A percentile compares a stretch with the other conserved stretches of the same genome.
These are phyloP conservation scores for Phenganax marumi DNA, from an alignment of 92 coral and sea anemone species.

Conservation along the genomic window DNA sequence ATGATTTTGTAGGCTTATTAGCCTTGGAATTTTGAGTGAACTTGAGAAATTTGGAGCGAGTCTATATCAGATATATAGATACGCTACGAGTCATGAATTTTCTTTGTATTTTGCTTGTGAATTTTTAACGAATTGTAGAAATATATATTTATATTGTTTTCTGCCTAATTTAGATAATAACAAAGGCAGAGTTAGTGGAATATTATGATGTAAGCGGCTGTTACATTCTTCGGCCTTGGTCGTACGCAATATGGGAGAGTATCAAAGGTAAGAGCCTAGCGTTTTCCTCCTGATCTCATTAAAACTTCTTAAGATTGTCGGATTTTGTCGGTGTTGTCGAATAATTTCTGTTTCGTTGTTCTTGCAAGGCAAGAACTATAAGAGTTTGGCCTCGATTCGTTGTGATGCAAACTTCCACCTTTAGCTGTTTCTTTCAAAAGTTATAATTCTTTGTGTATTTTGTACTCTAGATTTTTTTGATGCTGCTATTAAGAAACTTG, in stretches of 20 bases:
- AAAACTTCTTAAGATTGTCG: too few relatives aligned
- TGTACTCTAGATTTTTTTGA: slow-evolving; percentile 74
- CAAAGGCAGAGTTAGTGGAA: slow-evolving; percentile 90
- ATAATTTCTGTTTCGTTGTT: neutral
- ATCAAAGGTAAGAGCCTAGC: slow-evolving; percentile 65
- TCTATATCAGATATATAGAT: too few relatives aligned
- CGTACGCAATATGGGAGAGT: slow-evolving; percentile 93
- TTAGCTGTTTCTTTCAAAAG: too few relatives aligned
- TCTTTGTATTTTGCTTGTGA: too few relatives aligned
- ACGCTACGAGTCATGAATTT: too few relatives aligned
- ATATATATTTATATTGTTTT: neutral
- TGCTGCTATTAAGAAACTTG: slow-evolving; percentile 86
- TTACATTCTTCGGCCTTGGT: slow-evolving; percentile 89
- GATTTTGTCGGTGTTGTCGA: neutral
- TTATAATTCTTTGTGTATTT: neutral
- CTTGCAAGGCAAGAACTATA: neutral
- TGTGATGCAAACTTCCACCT: neutral
- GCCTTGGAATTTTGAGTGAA: too few relatives aligned
- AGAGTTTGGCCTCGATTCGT: neutral
- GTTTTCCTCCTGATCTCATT: neutral
- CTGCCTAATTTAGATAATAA: slow-evolving; percentile 58
- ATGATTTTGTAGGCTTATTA: too few relatives aligned
- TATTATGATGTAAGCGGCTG: slow-evolving; percentile 99
- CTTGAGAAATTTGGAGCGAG: too few relatives aligned
- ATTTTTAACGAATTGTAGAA: too few relatives aligned